Conservation (phyloP, 2,797 vertebrate species). For the Huso huso region DNA sequence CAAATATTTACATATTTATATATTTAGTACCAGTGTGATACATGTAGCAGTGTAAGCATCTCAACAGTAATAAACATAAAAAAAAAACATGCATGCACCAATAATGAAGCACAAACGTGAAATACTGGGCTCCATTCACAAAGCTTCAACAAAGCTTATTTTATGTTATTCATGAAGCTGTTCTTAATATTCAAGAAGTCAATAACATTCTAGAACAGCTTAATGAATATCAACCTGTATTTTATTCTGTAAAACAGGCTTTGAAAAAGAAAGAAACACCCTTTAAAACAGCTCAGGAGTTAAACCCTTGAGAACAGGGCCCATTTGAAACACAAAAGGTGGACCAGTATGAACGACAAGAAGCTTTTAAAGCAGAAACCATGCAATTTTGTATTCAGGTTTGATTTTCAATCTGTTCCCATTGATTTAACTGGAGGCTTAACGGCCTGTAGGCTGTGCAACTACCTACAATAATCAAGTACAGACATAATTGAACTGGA, state of each 20-base stretch:
- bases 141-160: too few species aligned
- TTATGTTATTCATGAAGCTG: too few species aligned
- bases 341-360: not conserved
- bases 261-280: too few species aligned
- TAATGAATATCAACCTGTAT: too few species aligned
- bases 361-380: not conserved
- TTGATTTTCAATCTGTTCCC: not conserved
- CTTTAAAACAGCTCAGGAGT: too few species aligned
- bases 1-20: too few species aligned
- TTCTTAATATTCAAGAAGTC: too few species aligned
- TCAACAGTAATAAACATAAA: not conserved
- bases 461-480: not conserved
- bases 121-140: not conserved
- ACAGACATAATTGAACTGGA: constrained; percentile 7
- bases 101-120: not conserved
- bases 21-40: too few species aligned
- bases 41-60: too few species aligned
- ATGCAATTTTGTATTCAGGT: constrained; percentile 4
- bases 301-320: too few species aligned
- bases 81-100: not conserved
- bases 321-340: not conserved
- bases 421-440: constrained; percentile 1
- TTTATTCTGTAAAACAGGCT: too few species aligned
- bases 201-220: too few species aligned
- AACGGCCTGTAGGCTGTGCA: not conserved